These are phyloP conservation scores for Drosophila gaucha DNA, from an alignment of 2,888 invertebrate species.

Conservation along the genomic window DNA sequence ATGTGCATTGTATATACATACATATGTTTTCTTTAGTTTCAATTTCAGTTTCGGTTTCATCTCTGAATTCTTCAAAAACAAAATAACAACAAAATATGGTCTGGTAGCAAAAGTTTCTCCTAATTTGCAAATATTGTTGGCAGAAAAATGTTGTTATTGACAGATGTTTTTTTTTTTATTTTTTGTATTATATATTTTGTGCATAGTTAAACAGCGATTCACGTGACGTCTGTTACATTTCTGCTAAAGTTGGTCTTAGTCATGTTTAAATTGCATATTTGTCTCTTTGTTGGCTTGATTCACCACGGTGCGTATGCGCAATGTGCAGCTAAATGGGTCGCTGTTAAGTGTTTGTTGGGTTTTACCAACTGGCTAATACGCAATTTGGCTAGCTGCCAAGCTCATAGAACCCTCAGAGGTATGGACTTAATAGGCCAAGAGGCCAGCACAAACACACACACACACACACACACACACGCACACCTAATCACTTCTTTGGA, in stretches of 20 bases:
- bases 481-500: conserved; percentile 33
- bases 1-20: conserved; percentile 1
- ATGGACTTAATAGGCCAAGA: conserved; percentile 77
- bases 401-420: conserved; percentile 52
- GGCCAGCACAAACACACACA: conserved; percentile 60
- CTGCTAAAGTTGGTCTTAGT: conserved; percentile 60
- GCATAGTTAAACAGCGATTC: conserved; percentile 65
- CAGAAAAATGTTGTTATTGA: conserved; percentile 19
- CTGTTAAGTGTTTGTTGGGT: conserved; percentile 37
- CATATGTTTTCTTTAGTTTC: conserved; percentile 42
- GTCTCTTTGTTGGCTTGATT: conserved; percentile 36
- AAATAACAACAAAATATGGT: conserved; percentile 24
- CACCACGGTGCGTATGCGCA: conserved; percentile 67
- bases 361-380: conserved; percentile 40
- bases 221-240: conserved; percentile 69
- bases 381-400: conserved; percentile 64
- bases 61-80: conserved; percentile 38
- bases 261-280: conserved; percentile 27
- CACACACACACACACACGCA: neutral
- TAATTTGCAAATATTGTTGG: conserved; percentile 74
- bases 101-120: conserved; percentile 70
- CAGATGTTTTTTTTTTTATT: conserved; percentile 21
- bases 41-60: conserved; percentile 58
- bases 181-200: conserved; percentile 3
- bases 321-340: conserved; percentile 72